A percentile compares a stretch with the other conserved stretches of the same genome.
Evolutionary conservation across 2,888 invertebrate species (phyloP).

Genomic region (Amiota minor): DNA sequence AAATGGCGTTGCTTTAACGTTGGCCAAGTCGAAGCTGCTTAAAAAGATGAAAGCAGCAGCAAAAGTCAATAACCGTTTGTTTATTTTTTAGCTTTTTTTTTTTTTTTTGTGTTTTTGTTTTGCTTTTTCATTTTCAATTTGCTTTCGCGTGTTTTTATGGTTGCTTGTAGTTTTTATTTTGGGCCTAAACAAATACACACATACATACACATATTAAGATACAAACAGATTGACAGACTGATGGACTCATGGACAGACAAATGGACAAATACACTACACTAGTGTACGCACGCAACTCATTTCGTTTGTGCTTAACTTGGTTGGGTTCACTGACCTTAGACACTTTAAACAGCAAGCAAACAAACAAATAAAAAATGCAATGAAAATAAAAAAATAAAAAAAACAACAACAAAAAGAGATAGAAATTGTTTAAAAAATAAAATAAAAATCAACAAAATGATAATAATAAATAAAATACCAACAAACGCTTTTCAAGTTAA

Average conservation of each 20-base stretch:
- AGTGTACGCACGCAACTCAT: conserved; percentile 45
- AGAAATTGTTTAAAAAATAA: not conserved
- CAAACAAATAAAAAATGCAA: conserved; percentile 8
- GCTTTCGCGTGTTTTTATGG: conserved; percentile 21
- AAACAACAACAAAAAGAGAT: conserved; percentile 31
- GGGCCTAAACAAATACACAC: conserved; percentile 55
- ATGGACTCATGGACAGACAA: too few species aligned
- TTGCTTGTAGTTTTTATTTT: conserved; percentile 30
- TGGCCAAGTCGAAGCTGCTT: conserved; percentile 16
- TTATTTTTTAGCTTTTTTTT: conserved; percentile 15
- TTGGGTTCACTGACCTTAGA: conserved; percentile 58
- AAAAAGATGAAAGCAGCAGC: not conserved
- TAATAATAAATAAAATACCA: conserved; percentile 13
- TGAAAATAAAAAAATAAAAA: conserved; percentile 19
- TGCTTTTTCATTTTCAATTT: conserved; percentile 29
- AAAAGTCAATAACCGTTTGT: conserved; percentile 35
- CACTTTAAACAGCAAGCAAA: conserved; percentile 35
- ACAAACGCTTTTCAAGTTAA: not conserved
- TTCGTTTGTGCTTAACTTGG: conserved; percentile 24
- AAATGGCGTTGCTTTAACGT: not conserved
- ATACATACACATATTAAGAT: not conserved
- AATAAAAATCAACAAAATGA: not conserved
- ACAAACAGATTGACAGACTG: conserved; percentile 32
- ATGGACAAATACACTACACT: too few species aligned
- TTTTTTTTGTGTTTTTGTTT: not conserved